Evolutionary conservation across 2,888 invertebrate species (phyloP).

Genomic region (Polydrusus pterygomalis): DNA sequence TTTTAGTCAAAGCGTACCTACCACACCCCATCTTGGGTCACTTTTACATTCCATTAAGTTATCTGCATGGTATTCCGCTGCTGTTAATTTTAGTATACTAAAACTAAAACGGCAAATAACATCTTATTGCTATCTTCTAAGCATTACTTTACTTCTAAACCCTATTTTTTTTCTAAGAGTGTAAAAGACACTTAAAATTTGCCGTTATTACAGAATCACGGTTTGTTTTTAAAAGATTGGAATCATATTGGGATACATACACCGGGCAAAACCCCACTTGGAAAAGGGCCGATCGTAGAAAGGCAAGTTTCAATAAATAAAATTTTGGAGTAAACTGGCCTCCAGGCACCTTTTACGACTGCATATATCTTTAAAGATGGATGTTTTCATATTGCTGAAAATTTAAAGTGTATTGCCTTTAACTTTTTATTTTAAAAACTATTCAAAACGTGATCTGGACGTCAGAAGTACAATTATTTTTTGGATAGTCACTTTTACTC

Average conservation of each 20-base stretch:
- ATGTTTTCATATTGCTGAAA: conserved; percentile 21
- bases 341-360: conserved; percentile 20
- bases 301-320: conserved; percentile 31
- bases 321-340: conserved; percentile 22
- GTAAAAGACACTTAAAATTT: neutral
- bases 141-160: too few species aligned
- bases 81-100: too few species aligned
- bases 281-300: neutral
- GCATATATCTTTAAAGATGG: conserved; percentile 21
- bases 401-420: conserved; percentile 9
- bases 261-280: conserved; percentile 3
- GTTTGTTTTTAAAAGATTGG: neutral
- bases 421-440: conserved; percentile 2
- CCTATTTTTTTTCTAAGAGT: neutral
- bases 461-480: too few species aligned
- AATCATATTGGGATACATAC: neutral
- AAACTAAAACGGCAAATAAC: too few species aligned
- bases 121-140: too few species aligned
- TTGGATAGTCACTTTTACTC: too few species aligned
- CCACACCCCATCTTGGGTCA: too few species aligned
- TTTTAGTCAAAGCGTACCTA: neutral
- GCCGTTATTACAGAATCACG: conserved; percentile 2
- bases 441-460: neutral
- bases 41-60: too few species aligned
- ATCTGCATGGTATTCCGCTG: too few species aligned